phyloP scores from a whole-genome alignment of 2,113 vertebrate genomes.

The Girardinichthys multiradiatus region DNA sequence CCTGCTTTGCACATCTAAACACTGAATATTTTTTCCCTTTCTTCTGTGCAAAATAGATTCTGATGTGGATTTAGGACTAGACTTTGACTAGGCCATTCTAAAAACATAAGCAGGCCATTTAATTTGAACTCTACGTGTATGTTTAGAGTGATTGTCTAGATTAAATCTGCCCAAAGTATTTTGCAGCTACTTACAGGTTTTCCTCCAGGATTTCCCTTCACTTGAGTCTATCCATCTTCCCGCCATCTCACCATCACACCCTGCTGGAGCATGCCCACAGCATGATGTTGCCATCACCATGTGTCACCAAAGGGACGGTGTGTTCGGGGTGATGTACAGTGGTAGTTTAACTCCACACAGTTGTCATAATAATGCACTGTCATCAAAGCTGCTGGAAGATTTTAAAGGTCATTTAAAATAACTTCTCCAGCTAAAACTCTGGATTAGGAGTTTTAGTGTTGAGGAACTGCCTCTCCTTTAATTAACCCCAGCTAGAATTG shows the following conservation, averaged over 20 bases:
- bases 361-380: conserved; percentile 21
- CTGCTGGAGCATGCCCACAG: no score
- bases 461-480: neutral
- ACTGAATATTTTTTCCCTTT: neutral
- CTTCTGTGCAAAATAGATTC: neutral
- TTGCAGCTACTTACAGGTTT: neutral
- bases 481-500: neutral
- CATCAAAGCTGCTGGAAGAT: conserved; percentile 30
- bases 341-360: neutral
- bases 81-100: neutral
- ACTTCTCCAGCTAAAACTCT: neutral
- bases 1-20: no score
- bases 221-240: no score
- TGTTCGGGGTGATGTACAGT: no score
- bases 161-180: neutral
- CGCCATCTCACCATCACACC: neutral
- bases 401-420: conserved; percentile 30
- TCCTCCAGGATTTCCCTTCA: neutral
- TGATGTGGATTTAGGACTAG: neutral
- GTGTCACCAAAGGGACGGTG: no score
- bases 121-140: neutral
- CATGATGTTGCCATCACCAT: neutral
- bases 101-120: neutral
- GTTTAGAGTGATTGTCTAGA: neutral
- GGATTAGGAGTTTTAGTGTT: neutral